A percentile compares a stretch with the other conserved stretches of the same genome.
Evolutionary conservation across 2,797 vertebrate species (phyloP).

Genomic region (Oreonectes daqikongensis): DNA sequence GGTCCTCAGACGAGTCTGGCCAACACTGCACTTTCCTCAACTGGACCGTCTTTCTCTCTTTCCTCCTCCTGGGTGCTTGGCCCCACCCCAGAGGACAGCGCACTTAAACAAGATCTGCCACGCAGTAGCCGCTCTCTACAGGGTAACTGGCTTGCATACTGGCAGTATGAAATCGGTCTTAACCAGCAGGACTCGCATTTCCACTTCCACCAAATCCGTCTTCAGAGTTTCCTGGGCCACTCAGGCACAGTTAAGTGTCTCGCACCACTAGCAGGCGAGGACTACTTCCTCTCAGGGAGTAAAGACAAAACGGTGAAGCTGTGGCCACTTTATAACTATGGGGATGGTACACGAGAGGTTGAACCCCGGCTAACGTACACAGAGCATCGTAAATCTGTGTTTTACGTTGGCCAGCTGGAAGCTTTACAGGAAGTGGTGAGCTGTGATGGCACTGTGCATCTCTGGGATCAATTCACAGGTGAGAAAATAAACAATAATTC

Average conservation of each 20-base stretch:
- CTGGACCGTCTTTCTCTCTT: constrained; percentile 57
- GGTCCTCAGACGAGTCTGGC: constrained; percentile 57
- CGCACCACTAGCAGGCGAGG: constrained; percentile 86
- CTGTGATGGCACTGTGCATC: constrained; percentile 93
- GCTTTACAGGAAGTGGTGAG: constrained; percentile 91
- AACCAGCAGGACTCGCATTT: constrained; percentile 94
- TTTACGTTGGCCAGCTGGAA: constrained; percentile 91
- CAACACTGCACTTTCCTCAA: constrained; percentile 65
- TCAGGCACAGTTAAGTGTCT: constrained; percentile 88
- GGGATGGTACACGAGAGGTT: constrained; percentile 89
- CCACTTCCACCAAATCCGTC: constrained; percentile 97
- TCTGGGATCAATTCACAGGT: constrained; percentile 98
- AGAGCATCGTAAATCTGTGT: constrained; percentile 92
- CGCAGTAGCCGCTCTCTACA: constrained; percentile 87
- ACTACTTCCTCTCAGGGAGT: constrained; percentile 96
- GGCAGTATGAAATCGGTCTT: constrained; percentile 97
- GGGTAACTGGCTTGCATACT: constrained; percentile 98
- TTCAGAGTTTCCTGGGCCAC: constrained; percentile 94
- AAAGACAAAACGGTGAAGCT: constrained; percentile 95
- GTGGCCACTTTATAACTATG: constrained; percentile 94
- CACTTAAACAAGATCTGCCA: constrained; percentile 91
- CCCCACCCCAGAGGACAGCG: constrained; percentile 76
- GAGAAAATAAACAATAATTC: constrained; percentile 23
- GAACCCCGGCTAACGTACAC: constrained; percentile 83
- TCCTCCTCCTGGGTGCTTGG: constrained; percentile 73